Evolutionary conservation across 2,797 vertebrate genomes (phyloP), one percentile per base, ranked within the genome.

Genomic region (Spinibarbus caldwelli): DNA sequence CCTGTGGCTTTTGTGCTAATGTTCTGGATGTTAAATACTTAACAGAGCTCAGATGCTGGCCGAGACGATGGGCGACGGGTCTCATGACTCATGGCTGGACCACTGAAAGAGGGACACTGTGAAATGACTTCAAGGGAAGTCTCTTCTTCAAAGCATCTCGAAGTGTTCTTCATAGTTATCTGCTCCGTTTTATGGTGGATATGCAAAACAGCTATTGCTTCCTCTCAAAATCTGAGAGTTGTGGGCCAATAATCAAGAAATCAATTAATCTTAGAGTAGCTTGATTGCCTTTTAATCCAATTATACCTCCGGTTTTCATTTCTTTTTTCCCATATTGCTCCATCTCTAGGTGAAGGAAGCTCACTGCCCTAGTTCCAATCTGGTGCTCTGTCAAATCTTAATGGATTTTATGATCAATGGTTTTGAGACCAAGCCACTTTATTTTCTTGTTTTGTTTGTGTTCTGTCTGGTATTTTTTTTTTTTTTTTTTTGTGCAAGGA

Each of bases 1-100:
- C 87, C 86, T 86, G 80, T 90, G 90, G 88, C 90, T 93, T 93
- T 93, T 91, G 85, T 92, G 89, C 90, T 91, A 87, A 91, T 87
- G 93, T 87, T 91, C 66, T 90, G 88, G 89, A 94, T 94, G 83
- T 91, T 93, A 92, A 93, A 93, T 91, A 92, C 91, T 92, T 92
- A 90, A 87, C 86, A 92, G 93, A 64, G 92, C 92, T 86, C 90
- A 95, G 94, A 93, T 68, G 89, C 83, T 78, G 54, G 66, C 73
- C 47, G 77, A 89, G 87, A 80, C 83, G 71, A 84, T 91, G 87
- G 87, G 84, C 84, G 88, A 83, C 76, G 64, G 62, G 73, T 43
- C 78, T 72, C 75, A 66, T 82, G 66, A 64, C 72, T 84, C 87
- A 84, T 52, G 78, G 78, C 71, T 45, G 82, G 43, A 82, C 54